Evolutionary conservation across 2,888 invertebrate species (phyloP).

Genomic region (Drosophila testacea): DNA sequence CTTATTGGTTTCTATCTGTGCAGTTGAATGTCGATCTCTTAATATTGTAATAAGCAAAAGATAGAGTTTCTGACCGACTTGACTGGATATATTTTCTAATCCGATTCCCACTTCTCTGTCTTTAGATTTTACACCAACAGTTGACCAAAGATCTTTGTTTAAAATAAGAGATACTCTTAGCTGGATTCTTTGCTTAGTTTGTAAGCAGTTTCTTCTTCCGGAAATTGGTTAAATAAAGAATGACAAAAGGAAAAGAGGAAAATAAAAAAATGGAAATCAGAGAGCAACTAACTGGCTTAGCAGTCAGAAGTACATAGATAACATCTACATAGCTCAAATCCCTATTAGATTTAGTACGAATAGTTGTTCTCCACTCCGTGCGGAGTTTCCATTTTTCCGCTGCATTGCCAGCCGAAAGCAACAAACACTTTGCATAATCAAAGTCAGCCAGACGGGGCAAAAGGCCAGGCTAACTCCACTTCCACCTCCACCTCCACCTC

Average conservation of each 20-base stretch:
- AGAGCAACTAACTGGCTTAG: conserved; percentile 16
- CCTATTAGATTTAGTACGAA: conserved; percentile 41
- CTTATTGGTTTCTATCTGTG: no score
- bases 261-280: conserved; percentile 5
- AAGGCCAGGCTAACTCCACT: conserved; percentile 12
- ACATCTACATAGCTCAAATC: conserved; percentile 26
- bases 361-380: conserved; percentile 21
- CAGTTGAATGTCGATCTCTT: no score
- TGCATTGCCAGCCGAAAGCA: conserved; percentile 19
- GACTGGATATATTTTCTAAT: no score
- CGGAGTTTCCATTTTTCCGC: conserved; percentile 17
- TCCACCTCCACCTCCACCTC: conserved; percentile 9
- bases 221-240: background rate
- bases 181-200: background rate
- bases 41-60: no score
- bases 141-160: background rate
- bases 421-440: conserved; percentile 54
- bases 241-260: background rate
- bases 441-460: conserved; percentile 32
- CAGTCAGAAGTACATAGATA: conserved; percentile 21
- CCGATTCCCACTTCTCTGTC: background rate
- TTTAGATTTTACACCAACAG: background rate
- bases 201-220: background rate
- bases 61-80: no score
- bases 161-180: background rate